A percentile compares a stretch with the other conserved stretches of the same genome.
These are phyloP conservation scores for Cylloceria caligata DNA, from an alignment of 2,888 invertebrate species.

Conservation along the genomic window DNA sequence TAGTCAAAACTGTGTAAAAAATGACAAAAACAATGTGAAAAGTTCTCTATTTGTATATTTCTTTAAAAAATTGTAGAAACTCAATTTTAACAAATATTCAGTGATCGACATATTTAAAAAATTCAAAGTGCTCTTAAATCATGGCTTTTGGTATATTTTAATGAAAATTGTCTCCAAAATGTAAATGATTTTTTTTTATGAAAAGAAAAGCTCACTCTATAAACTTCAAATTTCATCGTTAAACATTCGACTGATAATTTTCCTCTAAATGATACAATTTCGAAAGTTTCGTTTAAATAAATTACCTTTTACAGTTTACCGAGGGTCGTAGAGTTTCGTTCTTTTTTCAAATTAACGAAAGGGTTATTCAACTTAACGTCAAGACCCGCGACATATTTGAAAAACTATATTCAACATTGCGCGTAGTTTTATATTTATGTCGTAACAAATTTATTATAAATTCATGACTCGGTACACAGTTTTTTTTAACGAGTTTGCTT, in stretches of 20 bases:
- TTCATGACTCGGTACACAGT: background rate
- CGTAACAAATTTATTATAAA: background rate
- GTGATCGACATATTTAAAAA: no score
- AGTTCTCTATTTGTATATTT: no score
- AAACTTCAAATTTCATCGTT: background rate
- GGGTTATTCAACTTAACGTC: constrained; percentile 23
- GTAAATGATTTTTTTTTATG: no score
- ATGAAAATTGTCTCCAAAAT: no score
- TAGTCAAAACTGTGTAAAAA: no score
- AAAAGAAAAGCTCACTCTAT: no score
- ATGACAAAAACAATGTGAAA: no score
- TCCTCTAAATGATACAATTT: no score
- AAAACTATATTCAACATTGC: background rate
- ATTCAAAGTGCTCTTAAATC: no score
- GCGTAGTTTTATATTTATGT: background rate
- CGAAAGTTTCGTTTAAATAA: background rate
- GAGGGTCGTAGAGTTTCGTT: background rate
- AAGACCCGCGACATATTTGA: background rate
- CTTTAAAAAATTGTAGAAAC: no score
- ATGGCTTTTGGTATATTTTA: no score
- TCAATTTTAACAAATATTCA: no score
- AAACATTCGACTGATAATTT: background rate
- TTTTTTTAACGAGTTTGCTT: background rate
- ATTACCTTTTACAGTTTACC: background rate
- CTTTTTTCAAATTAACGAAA: background rate